Base-by-base conservation (phyloP, 1,140 invertebrate genomes). In the Pissodes strobi region DNA sequence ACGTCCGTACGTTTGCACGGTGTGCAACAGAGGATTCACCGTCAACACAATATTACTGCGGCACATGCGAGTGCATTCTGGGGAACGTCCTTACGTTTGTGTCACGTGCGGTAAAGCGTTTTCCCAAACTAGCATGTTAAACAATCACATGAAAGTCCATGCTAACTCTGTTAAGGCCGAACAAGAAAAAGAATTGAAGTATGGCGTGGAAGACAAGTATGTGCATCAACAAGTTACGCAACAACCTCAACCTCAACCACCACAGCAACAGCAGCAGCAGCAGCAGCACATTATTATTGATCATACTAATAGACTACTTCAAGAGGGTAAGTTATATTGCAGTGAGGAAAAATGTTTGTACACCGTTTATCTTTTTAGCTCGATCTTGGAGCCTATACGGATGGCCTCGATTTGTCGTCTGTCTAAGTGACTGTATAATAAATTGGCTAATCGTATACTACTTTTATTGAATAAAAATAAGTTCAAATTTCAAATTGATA, bases 1-100 rank as follows among this genome's bases (percentile, higher is more conserved):
- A 75, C 73, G 86, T 23, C 87, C 87, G 1, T 87, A 86, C 69
- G 81, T 82, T 61, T 89, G 87, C 71, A 81, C 80, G 58, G 79
- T 87, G 38, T 88, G 87, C 74, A 82, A 83, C 62, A 78, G 82
- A 58, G 80, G 80, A 1, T 84, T 84, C 66, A 81, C 82, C 30
- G 79, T 82, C 10, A 80, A 78, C 62, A 80, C 86, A 6, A 77
- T 78, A 43, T 59, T 80, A 37, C 63, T 79, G 25, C 55, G 77
- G 1, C 78, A 80, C 49, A 76, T 78, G 74, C 63, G 74, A 18
- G 74, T 77, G 1, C 78, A 89, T 75, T 88, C 87, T 13, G 87
- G 82, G 12, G 81, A 83, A 69, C 78, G 82, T 52, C 83, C 82
- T 1, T 85, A 82, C 64, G 81, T 83, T 27, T 87, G 85, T 74